Conservation (phyloP, 2,888 invertebrate species). For the Drosophila demipolita region DNA sequence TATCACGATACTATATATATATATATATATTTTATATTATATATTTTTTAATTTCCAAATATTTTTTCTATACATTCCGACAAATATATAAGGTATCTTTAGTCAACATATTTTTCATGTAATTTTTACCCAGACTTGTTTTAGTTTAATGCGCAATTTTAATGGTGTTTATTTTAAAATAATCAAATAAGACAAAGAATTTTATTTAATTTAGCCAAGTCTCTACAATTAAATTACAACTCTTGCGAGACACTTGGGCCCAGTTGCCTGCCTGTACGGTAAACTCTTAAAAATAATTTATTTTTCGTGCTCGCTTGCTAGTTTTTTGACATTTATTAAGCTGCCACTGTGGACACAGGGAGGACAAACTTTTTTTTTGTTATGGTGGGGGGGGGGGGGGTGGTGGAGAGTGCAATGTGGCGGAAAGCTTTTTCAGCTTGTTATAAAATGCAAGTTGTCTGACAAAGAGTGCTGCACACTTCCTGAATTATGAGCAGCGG, state of each 20-base stretch:
- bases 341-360: slow-evolving; percentile 38
- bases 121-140: not conserved
- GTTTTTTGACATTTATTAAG: slow-evolving; percentile 74
- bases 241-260: slow-evolving; percentile 16
- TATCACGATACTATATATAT: no score
- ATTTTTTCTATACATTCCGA: not conserved
- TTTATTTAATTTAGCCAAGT: slow-evolving; percentile 31
- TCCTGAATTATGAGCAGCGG: slow-evolving; percentile 75
- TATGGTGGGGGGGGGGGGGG: not conserved
- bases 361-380: slow-evolving; percentile 1
- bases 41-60: not conserved
- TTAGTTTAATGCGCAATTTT: slow-evolving; percentile 34
- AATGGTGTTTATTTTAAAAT: slow-evolving; percentile 58
- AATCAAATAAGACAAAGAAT: slow-evolving; percentile 43
- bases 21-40: no score
- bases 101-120: not conserved
- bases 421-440: slow-evolving; percentile 51
- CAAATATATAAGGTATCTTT: not conserved
- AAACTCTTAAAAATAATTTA: slow-evolving; percentile 1
- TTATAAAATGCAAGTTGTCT: slow-evolving; percentile 69
- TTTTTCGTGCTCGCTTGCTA: slow-evolving; percentile 16
- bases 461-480: slow-evolving; percentile 68
- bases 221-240: slow-evolving; percentile 28
- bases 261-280: slow-evolving; percentile 25
- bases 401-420: slow-evolving; percentile 32